phyloP scores from a whole-genome alignment of 2,797 vertebrate species.

The Cyclura pinguis region DNA sequence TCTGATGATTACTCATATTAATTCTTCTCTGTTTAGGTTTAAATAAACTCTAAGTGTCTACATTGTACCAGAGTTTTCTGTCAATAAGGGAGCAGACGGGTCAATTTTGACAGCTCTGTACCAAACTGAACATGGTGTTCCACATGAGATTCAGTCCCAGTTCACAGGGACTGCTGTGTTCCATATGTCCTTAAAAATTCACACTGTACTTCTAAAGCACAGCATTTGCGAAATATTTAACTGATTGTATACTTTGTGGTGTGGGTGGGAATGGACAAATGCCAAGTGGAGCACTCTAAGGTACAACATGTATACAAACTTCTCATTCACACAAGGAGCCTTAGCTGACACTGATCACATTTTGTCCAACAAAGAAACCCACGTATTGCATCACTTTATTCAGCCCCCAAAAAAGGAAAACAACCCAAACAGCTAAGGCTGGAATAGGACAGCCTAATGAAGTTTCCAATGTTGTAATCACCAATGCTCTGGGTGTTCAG shows the following conservation, averaged over 20 bases:
- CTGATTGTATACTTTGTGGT: slow-evolving; percentile 39
- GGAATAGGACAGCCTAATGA: not conserved
- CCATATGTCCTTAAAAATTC: slow-evolving; percentile 33
- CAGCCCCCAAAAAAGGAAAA: slow-evolving; percentile 39
- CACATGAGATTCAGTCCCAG: slow-evolving; percentile 54
- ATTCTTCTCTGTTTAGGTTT: slow-evolving; percentile 51
- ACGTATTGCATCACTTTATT: slow-evolving; percentile 34
- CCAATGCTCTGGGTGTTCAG: not conserved
- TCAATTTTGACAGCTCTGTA: slow-evolving; percentile 29
- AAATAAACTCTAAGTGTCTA: slow-evolving; percentile 54
- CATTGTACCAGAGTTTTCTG: slow-evolving; percentile 60
- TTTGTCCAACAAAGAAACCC: slow-evolving; percentile 56
- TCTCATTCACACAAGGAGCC: slow-evolving; percentile 48
- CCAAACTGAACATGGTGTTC: slow-evolving; percentile 60
- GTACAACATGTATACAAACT: slow-evolving; percentile 68
- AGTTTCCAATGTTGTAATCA: not conserved
- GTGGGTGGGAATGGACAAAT: slow-evolving; percentile 60
- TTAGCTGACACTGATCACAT: slow-evolving; percentile 60
- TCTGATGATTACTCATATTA: slow-evolving; percentile 45
- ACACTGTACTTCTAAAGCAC: slow-evolving; percentile 52
- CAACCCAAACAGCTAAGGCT: slow-evolving; percentile 15
- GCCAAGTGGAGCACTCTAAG: slow-evolving; percentile 63
- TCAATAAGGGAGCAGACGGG: slow-evolving; percentile 44
- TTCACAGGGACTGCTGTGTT: slow-evolving; percentile 44
- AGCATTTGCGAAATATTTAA: slow-evolving; percentile 53